phyloP scores from a whole-genome alignment of 2,888 invertebrate genomes.

The Serrognathus titanus region DNA sequence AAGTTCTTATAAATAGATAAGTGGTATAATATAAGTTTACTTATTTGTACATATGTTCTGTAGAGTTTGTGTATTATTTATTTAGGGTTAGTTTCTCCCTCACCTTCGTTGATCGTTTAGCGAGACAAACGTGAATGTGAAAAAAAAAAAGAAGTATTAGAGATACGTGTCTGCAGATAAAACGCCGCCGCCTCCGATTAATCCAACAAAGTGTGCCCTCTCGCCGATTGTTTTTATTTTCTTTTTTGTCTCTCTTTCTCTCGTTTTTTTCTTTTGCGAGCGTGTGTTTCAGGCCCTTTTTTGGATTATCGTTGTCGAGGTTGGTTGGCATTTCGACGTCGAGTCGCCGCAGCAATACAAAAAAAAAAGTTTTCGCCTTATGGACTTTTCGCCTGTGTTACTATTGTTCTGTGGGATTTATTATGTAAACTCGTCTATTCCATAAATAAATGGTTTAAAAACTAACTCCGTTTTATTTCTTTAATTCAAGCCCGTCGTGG shows the following conservation, averaged over 20 bases:
- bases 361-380: slow-evolving; percentile 22
- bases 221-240: no score
- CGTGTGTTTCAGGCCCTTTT: not conserved
- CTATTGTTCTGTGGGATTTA: slow-evolving; percentile 25
- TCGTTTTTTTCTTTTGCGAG: no score
- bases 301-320: slow-evolving; percentile 5
- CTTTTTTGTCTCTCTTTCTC: no score
- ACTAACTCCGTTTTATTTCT: slow-evolving; percentile 3
- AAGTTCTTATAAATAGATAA: not conserved
- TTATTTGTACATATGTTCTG: slow-evolving; percentile 16
- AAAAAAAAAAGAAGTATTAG: slow-evolving; percentile 15
- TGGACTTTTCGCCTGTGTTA: slow-evolving; percentile 23
- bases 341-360: slow-evolving; percentile 20
- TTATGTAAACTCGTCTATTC: slow-evolving; percentile 24
- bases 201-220: no score
- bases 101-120: no score
- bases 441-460: slow-evolving; percentile 25
- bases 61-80: slow-evolving; percentile 15
- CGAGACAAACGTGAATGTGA: slow-evolving; percentile 15
- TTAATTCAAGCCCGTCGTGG: not conserved
- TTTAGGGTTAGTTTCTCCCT: slow-evolving; percentile 6
- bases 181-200: no score
- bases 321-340: slow-evolving; percentile 6
- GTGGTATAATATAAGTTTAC: slow-evolving; percentile 8
- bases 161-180: not conserved